Evolutionary conservation across 2,888 invertebrate species (phyloP).

Genomic region (Caenorhabditis afra): DNA sequence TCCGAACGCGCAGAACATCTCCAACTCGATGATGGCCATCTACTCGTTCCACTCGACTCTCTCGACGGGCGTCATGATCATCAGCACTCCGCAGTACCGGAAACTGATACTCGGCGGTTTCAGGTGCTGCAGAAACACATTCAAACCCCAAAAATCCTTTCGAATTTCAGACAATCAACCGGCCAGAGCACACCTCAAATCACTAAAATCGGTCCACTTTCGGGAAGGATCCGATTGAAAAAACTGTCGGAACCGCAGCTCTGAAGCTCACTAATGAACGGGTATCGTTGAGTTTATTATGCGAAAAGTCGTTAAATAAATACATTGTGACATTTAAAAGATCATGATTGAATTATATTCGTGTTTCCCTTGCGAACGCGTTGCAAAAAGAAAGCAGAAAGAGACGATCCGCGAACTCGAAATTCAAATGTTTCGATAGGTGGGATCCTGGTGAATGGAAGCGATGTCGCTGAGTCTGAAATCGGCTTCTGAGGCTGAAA

Average conservation of each 20-base stretch:
- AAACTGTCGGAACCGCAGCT: constrained; percentile 22
- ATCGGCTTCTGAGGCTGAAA: neutral
- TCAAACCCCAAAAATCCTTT: neutral
- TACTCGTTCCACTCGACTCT: constrained; percentile 44
- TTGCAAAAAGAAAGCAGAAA: constrained; percentile 18
- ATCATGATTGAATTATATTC: constrained; percentile 25
- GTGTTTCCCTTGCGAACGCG: constrained; percentile 18
- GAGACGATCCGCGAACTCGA: neutral
- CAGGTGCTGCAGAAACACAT: neutral
- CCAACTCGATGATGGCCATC: constrained; percentile 41
- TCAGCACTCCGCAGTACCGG: constrained; percentile 51
- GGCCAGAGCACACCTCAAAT: constrained; percentile 17
- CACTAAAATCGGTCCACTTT: constrained; percentile 19
- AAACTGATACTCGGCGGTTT: constrained; percentile 23
- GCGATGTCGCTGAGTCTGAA: constrained; percentile 52
- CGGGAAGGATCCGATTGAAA: constrained; percentile 7
- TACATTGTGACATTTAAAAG: constrained; percentile 37
- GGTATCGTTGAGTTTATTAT: constrained; percentile 24
- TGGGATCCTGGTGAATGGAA: constrained; percentile 42
- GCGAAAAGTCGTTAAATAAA: constrained; percentile 28
- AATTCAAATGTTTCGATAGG: constrained; percentile 57
- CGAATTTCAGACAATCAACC: constrained; percentile 2
- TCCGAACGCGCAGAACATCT: constrained; percentile 36
- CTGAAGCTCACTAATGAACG: neutral
- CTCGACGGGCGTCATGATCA: constrained; percentile 48